These are phyloP conservation scores for Psittacula cyanocephala DNA, from an alignment of 2,113 vertebrate genomes.

Conservation along the genomic window DNA sequence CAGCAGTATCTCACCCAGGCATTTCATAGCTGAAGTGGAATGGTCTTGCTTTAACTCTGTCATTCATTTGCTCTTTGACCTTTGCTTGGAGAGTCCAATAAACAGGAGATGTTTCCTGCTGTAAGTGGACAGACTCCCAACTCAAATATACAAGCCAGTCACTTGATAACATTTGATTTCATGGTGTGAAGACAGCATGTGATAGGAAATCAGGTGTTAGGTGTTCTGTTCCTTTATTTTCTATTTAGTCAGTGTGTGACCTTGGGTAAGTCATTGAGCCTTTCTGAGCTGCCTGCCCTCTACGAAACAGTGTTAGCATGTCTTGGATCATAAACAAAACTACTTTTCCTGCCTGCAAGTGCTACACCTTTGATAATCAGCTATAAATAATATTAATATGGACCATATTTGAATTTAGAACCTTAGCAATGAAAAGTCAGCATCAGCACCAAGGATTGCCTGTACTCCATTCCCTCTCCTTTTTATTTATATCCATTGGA, in stretches of 20 bases:
- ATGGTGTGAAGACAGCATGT: neutral
- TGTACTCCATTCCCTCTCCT: neutral
- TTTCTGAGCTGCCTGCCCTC: neutral
- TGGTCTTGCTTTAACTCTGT: neutral
- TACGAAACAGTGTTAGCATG: neutral
- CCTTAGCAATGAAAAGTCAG: neutral
- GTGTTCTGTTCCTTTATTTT: neutral
- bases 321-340: neutral
- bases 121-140: neutral
- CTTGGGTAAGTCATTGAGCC: neutral
- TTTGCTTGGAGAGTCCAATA: neutral
- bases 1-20: neutral
- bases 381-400: neutral
- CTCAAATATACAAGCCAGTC: neutral
- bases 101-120: neutral
- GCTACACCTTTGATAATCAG: neutral
- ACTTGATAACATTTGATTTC: neutral
- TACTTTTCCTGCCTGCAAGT: neutral
- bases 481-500: constrained; percentile 6
- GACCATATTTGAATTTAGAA: neutral
- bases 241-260: neutral
- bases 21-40: neutral
- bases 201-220: neutral
- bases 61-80: neutral
- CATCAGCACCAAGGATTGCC: neutral